Evolutionary conservation across 2,888 invertebrate genomes (phyloP).

Genomic region (Tuberolachnus salignus): DNA sequence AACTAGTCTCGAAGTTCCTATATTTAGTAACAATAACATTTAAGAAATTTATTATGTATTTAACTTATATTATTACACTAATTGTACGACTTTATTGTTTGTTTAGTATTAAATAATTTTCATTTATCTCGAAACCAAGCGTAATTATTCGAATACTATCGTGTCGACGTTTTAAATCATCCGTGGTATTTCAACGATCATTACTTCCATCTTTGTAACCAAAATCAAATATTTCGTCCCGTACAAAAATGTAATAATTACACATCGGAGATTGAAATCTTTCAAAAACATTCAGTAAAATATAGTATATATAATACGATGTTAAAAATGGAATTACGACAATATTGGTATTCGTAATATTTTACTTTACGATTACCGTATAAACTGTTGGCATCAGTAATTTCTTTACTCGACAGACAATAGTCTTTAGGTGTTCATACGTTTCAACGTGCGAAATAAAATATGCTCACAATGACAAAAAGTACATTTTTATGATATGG

Average conservation of each 20-base stretch:
- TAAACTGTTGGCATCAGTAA: no score
- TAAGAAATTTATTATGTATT: slow-evolving; percentile 22
- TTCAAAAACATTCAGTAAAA: neutral
- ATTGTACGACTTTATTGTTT: slow-evolving; percentile 2
- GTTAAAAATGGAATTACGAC: neutral
- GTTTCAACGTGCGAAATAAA: neutral
- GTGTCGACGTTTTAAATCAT: neutral
- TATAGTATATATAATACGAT: neutral
- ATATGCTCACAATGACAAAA: neutral
- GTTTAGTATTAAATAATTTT: slow-evolving; percentile 12
- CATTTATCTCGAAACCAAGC: neutral
- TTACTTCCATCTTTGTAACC: neutral
- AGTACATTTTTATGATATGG: slow-evolving; percentile 38
- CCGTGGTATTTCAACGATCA: neutral
- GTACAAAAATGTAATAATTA: neutral
- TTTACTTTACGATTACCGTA: neutral
- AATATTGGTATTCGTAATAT: neutral
- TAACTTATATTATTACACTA: slow-evolving; percentile 8
- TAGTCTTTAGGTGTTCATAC: neutral
- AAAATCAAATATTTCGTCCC: no score
- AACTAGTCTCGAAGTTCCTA: slow-evolving; percentile 46
- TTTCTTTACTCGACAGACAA: no score
- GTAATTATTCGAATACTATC: neutral
- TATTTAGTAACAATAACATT: slow-evolving; percentile 24
- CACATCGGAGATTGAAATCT: neutral